Evolutionary conservation across 2,888 invertebrate species (phyloP), one percentile per base, ranked within the genome.

Genomic region (Acleris cristana): DNA sequence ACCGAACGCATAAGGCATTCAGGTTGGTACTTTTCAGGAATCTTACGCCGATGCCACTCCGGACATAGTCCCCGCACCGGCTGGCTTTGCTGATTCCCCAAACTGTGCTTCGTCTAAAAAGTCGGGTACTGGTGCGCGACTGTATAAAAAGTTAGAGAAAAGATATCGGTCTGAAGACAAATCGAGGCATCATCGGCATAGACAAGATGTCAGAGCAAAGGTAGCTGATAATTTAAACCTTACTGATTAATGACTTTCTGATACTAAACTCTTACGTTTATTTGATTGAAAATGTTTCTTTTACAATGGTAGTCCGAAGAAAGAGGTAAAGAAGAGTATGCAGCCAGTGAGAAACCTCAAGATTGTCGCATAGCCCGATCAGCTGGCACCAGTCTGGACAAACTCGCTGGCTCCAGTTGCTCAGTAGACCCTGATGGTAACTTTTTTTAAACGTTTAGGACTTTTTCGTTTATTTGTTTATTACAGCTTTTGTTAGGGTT

Each of bases 21-120:
- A 48, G 3, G 10, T 5, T 10, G 12, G 44, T 44, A 59, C 64
- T 65, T 77, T 76, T 65, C 68, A 93, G 93, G 93, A 93, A 72
- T 92, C 92, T 0, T 93, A 88, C 67, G 89, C 88, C 44, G 94
- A 94, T 74, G 94, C 94, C 44, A 89, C 89, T 7, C 92, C 92
- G 44, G 96, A 96, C 78, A 97, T 97, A 74, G 97, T 97, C 2
- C 96, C 97, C 79, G 97, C 97, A 0, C 97, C 97, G 2, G 97
- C 97, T 18, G 97, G 97, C 53, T 98, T 97, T 82, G 97, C 97
- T 8, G 97, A 98, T 84, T 97, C 97, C 0, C 97, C 97, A 6
- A 90, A 87, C 23, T 92, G 94, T 77, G 71, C 76, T 3, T 79
- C 82, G 19, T 78, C 82, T 10, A 92, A 89, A 74, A 90, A 90